These are phyloP conservation scores for Malthinus flaveolus DNA, from an alignment of 2,888 invertebrate genomes.

Conservation along the genomic window DNA sequence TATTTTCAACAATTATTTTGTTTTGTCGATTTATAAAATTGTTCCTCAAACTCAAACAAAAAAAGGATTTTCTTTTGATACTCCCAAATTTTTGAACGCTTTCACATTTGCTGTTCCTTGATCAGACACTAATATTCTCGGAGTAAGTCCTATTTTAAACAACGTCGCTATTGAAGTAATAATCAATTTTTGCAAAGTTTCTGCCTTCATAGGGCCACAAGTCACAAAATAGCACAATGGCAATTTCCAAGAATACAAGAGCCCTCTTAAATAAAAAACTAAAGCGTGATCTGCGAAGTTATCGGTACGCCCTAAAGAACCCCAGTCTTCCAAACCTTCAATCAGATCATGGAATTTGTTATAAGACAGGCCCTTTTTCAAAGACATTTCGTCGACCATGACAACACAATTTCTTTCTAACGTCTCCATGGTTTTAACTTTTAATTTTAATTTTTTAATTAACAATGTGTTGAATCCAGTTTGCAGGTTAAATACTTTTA, in stretches of 20 bases:
- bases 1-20: too few relatives aligned
- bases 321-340: conserved; percentile 25
- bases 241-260: conserved; percentile 24
- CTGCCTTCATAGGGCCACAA: background rate
- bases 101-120: background rate
- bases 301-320: conserved; percentile 8
- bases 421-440: too few relatives aligned
- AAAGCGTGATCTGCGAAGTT: conserved; percentile 12
- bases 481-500: too few relatives aligned
- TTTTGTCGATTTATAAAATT: background rate
- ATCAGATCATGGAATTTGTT: conserved; percentile 7
- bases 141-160: too few relatives aligned
- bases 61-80: background rate
- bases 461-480: too few relatives aligned
- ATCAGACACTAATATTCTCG: too few relatives aligned
- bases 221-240: conserved; percentile 16
- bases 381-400: conserved; percentile 3
- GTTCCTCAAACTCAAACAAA: background rate
- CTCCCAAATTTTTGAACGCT: background rate
- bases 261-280: conserved; percentile 17
- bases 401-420: too few relatives aligned
- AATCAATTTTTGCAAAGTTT: background rate
- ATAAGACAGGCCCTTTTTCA: conserved; percentile 17
- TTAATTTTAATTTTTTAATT: too few relatives aligned
- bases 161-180: too few relatives aligned